A percentile compares a stretch with the other conserved stretches of the same genome.
phyloP scores from a whole-genome alignment of 2,888 invertebrate species.

The Cistogaster globosa region DNA sequence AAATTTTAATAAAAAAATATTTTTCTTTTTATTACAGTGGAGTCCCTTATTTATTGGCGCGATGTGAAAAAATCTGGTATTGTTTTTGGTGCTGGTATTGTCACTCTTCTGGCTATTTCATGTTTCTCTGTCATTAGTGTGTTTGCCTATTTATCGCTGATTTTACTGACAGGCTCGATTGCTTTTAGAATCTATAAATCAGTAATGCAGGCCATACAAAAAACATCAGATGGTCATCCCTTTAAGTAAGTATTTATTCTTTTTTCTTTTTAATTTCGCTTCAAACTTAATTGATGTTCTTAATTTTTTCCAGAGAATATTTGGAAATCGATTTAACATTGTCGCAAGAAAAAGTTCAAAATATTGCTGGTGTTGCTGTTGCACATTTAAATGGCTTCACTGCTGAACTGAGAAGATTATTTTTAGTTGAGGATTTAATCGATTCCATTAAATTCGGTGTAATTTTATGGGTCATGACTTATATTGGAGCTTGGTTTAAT shows the following conservation, averaged over 20 bases:
- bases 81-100: slow-evolving; percentile 95
- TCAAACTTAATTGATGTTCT: not conserved
- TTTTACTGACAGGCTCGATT: slow-evolving; percentile 93
- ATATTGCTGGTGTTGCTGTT: slow-evolving; percentile 92
- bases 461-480: slow-evolving; percentile 97
- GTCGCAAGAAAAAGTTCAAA: slow-evolving; percentile 95
- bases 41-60: slow-evolving; percentile 98
- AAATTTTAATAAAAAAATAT: too few relatives aligned
- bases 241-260: slow-evolving; percentile 91
- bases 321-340: slow-evolving; percentile 94
- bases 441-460: slow-evolving; percentile 98
- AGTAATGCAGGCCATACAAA: slow-evolving; percentile 97
- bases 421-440: slow-evolving; percentile 98
- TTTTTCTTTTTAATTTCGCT: not conserved
- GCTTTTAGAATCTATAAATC: slow-evolving; percentile 98
- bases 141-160: slow-evolving; percentile 94
- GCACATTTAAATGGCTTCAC: slow-evolving; percentile 93
- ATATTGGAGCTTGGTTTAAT: slow-evolving; percentile 99
- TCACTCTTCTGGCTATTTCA: slow-evolving; percentile 95
- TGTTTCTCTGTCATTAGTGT: slow-evolving; percentile 98
- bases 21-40: slow-evolving; percentile 86
- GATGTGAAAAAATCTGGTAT: slow-evolving; percentile 96
- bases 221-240: slow-evolving; percentile 97
- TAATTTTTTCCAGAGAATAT: slow-evolving; percentile 86
- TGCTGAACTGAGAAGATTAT: slow-evolving; percentile 93